Evolutionary conservation across 2,888 invertebrate species (phyloP).

Genomic region (Julus scanicus): DNA sequence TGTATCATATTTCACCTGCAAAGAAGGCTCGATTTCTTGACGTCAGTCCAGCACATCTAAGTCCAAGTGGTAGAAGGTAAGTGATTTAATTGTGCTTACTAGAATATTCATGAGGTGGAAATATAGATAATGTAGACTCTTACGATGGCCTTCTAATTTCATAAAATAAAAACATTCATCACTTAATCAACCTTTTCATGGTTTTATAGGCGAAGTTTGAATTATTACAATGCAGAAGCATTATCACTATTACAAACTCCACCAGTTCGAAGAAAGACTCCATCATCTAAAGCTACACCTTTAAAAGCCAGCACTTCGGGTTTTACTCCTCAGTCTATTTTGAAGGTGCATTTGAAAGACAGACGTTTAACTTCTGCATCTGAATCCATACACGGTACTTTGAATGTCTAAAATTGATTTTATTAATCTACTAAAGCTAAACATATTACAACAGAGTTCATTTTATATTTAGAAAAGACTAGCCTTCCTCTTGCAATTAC

Average conservation of each 20-base stretch:
- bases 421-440: too few relatives aligned
- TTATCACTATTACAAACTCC: conserved; percentile 52
- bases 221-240: conserved; percentile 46
- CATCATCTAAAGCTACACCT: conserved; percentile 19
- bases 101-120: background rate
- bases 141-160: too few relatives aligned
- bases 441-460: background rate
- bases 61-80: conserved; percentile 34
- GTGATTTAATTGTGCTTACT: background rate
- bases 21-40: conserved; percentile 52
- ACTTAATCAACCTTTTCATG: background rate
- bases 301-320: background rate
- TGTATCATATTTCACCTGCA: conserved; percentile 9
- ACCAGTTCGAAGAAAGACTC: conserved; percentile 51
- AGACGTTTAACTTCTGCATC: background rate
- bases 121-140: too few relatives aligned
- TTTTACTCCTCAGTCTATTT: conserved; percentile 22
- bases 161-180: background rate
- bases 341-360: conserved; percentile 38
- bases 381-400: background rate
- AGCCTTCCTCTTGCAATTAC: background rate
- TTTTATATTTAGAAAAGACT: background rate
- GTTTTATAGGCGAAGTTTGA: background rate
- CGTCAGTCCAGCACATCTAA: conserved; percentile 46
- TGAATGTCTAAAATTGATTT: background rate